Percentiles rank a stretch among this genome's conserved stretches.
Conservation (phyloP, 2,113 vertebrate species). For the Falcunculus frontatus region DNA sequence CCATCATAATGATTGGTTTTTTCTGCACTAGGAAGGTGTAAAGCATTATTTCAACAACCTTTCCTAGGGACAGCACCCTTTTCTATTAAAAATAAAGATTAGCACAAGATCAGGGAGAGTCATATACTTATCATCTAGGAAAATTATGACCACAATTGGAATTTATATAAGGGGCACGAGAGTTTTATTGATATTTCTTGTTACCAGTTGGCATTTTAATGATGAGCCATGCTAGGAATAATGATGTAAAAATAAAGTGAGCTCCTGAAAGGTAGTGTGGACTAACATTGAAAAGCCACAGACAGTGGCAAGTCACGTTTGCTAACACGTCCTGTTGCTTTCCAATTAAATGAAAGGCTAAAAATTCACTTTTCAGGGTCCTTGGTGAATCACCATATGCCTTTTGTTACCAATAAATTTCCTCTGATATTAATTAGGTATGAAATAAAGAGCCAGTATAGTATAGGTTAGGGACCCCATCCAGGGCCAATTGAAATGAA, state of each 20-base stretch:
- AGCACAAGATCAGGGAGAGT: conserved; percentile 45
- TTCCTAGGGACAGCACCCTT: neutral
- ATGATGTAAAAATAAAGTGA: neutral
- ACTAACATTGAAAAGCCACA: neutral
- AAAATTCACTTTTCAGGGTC: neutral
- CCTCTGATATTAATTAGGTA: conserved; percentile 10
- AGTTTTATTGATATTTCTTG: neutral
- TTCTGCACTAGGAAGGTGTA: neutral
- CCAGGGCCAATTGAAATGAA: neutral
- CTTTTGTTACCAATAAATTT: neutral
- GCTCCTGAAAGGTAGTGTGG: neutral
- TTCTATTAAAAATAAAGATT: conserved; percentile 56
- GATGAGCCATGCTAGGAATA: neutral
- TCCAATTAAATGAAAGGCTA: neutral
- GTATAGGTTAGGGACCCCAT: neutral
- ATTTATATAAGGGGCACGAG: conserved; percentile 69
- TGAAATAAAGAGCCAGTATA: neutral
- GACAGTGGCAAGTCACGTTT: neutral
- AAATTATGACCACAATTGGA: conserved; percentile 68
- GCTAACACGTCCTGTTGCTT: neutral
- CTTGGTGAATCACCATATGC: neutral
- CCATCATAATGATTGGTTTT: neutral
- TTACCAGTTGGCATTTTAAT: neutral
- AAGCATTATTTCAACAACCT: neutral
- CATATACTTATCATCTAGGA: conserved; percentile 60